These are phyloP conservation scores for Horisme vitalbata DNA, from an alignment of 2,888 invertebrate genomes.

Conservation along the genomic window DNA sequence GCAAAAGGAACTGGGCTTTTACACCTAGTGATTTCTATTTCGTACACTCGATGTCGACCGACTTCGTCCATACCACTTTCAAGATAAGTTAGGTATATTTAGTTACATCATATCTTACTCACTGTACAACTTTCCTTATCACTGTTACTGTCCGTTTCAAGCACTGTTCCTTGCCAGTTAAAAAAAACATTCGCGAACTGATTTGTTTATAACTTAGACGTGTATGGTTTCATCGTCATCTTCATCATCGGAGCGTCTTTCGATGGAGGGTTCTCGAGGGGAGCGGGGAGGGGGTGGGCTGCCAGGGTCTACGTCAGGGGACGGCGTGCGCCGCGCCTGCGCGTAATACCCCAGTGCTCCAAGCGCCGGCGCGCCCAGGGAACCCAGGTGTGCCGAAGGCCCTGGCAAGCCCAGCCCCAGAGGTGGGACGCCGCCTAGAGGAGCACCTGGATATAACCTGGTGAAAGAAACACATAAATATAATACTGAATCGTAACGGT, in stretches of 20 bases:
- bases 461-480: background rate
- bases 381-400: slow-evolving; percentile 86
- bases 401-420: slow-evolving; percentile 85
- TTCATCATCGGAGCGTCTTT: slow-evolving; percentile 75
- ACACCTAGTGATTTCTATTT: background rate
- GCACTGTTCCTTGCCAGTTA: background rate
- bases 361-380: slow-evolving; percentile 87
- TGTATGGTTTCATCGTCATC: slow-evolving; percentile 86
- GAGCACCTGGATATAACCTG: slow-evolving; percentile 85
- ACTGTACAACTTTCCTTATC: no score
- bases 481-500: no score
- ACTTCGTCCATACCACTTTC: no score
- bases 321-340: slow-evolving; percentile 74
- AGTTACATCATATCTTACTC: no score
- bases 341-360: slow-evolving; percentile 78
- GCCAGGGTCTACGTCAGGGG: slow-evolving; percentile 83
- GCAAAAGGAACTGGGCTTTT: slow-evolving; percentile 1
- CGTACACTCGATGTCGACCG: background rate
- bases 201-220: slow-evolving; percentile 56
- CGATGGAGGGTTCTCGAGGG: slow-evolving; percentile 64
- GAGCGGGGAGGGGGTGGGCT: slow-evolving; percentile 81
- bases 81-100: no score
- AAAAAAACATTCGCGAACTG: slow-evolving; percentile 28
- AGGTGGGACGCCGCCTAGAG: slow-evolving; percentile 81
- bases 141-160: slow-evolving; percentile 1